A percentile compares a stretch with the other conserved stretches of the same genome.
phyloP scores from a whole-genome alignment of 2,113 vertebrate species.

The Takifugu flavidus region DNA sequence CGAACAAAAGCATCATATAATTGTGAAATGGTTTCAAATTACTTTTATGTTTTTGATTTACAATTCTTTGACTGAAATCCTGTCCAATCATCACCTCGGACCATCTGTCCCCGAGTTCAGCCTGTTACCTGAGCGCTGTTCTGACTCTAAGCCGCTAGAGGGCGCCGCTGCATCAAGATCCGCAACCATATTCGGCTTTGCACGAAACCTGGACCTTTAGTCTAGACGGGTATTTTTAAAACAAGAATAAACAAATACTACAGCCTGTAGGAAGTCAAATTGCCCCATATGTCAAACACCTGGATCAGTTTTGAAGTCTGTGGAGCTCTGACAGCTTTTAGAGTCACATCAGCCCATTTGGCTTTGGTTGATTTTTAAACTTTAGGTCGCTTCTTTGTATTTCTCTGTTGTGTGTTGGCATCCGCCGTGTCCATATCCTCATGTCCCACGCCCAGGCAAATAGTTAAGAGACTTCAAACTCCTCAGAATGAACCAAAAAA shows the following conservation, averaged over 20 bases:
- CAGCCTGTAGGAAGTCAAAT: conserved; percentile 3
- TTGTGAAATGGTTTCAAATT: conserved; percentile 47
- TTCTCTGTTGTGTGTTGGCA: conserved; percentile 29
- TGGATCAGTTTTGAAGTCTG: not conserved
- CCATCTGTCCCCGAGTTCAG: conserved; percentile 26
- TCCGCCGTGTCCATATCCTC: conserved; percentile 29
- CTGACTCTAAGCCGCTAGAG: conserved; percentile 38
- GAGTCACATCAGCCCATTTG: conserved; percentile 31
- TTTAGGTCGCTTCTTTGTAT: conserved; percentile 42
- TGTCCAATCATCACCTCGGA: conserved; percentile 1
- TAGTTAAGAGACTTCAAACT: conserved; percentile 36
- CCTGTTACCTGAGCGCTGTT: conserved; percentile 30
- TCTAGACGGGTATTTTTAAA: conserved; percentile 39
- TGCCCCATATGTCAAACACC: conserved; percentile 8
- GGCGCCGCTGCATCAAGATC: conserved; percentile 35
- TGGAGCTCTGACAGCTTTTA: conserved; percentile 4
- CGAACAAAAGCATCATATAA: conserved; percentile 41
- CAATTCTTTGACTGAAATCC: conserved; percentile 20
- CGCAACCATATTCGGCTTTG: conserved; percentile 24
- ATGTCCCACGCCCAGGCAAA: conserved; percentile 45
- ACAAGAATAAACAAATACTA: conserved; percentile 10
- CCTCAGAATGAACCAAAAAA: conserved; percentile 52
- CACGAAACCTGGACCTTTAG: conserved; percentile 33
- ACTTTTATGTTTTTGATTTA: conserved; percentile 10
- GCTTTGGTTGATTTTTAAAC: conserved; percentile 42